These are phyloP conservation scores for Excalfactoria chinensis DNA, from an alignment of 2,113 vertebrate species.

Conservation along the genomic window DNA sequence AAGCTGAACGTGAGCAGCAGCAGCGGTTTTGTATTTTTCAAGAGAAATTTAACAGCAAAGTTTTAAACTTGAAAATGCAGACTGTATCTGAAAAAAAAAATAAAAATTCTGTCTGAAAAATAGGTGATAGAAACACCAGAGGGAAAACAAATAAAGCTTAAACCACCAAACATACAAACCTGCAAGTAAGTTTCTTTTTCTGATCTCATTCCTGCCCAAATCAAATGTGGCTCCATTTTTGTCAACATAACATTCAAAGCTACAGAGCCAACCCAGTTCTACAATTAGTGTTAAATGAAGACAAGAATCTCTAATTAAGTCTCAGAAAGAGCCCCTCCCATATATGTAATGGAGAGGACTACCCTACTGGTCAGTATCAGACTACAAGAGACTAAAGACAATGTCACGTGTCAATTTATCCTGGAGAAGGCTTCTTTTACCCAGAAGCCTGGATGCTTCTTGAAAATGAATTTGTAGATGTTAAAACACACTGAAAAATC, in stretches of 20 bases:
- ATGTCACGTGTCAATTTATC: background rate
- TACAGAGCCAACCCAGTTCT: background rate
- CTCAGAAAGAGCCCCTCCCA: background rate
- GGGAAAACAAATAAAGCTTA: background rate
- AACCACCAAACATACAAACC: background rate
- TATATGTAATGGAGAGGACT: fast-evolving
- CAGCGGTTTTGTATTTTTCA: background rate
- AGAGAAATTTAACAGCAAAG: background rate
- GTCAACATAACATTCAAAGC: background rate
- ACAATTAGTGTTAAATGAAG: background rate
- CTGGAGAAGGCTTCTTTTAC: background rate
- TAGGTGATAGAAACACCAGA: background rate
- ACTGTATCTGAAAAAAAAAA: background rate
- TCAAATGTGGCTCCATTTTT: background rate
- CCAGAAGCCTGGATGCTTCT: background rate
- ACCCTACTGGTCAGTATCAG: background rate
- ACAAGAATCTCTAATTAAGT: background rate
- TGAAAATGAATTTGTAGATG: background rate
- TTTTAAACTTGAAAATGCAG: background rate
- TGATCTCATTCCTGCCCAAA: background rate
- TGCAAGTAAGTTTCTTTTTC: background rate
- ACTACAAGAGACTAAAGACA: background rate
- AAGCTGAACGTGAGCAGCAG: background rate
- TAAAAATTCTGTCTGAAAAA: background rate
- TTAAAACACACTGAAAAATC: background rate